Evolutionary conservation across 2,797 vertebrate species (phyloP), one percentile per base, ranked within the genome.

Genomic region (Vireo griseus): DNA sequence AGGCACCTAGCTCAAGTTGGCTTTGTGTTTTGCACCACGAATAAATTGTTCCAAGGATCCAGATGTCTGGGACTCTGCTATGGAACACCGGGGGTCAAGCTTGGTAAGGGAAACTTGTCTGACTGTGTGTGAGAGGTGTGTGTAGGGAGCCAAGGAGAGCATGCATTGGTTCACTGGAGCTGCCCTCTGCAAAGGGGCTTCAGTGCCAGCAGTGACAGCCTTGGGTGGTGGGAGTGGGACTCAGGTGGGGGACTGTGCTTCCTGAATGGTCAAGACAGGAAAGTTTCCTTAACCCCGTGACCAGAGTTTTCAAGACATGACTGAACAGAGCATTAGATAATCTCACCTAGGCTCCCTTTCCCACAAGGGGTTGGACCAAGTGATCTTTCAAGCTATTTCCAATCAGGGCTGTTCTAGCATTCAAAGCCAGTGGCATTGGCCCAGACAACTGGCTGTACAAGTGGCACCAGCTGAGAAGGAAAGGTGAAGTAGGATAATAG

Each of bases 91-190:
- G 50, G 37, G 16, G 18, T 16, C 13, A 9, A 37, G 18, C 26
- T 13, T 26, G 12, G 22, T 28, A 78, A 16, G 21, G 50, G 16
- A 50, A 55, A 22, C 31, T 37, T 22, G 15, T 44, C 18, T 44
- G 82, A 39, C 13, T 47, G 44, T 19, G 6, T 12, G 33, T 57
- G 42, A 63, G 37, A 28, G 50, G 1, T 24, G n/a, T 9, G 31
- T 18, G 16, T 1, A 58, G 24, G 28, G 24, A 58, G n/a, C 21
- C n/a, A 51, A 29, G 51, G 16, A 72, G 59, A 20, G 39, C 51
- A 58, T 19, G 4, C 1, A 0, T 0, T 28, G 28, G 21, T n/a
- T 51, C 44, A n/a, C 24, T 25, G 24, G 26, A 57, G 39, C n/a
- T 11, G 20, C 28, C 16, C 37, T 50, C 44, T 3, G 0, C 28